phyloP scores from a whole-genome alignment of 2,797 vertebrate species.

The Petrocephalus schoutedeni region DNA sequence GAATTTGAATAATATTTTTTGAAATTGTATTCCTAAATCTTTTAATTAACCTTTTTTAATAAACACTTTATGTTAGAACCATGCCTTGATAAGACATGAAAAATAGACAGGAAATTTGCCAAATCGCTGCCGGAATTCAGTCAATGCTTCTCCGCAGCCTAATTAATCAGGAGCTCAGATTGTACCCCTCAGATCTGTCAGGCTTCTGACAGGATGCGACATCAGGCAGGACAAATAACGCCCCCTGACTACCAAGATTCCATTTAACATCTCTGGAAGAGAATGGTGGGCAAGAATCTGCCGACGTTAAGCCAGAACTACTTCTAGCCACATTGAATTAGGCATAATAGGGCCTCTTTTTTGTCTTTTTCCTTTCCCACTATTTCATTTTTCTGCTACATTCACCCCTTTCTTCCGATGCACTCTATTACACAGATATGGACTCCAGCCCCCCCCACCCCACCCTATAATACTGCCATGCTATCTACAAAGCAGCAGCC shows the following conservation, averaged over 20 bases:
- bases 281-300: background rate
- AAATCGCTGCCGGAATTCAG: background rate
- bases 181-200: background rate
- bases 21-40: background rate
- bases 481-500: slow-evolving; percentile 7
- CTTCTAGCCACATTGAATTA: background rate
- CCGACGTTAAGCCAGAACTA: background rate
- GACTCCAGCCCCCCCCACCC: background rate
- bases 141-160: background rate
- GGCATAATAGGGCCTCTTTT: background rate
- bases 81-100: background rate
- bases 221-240: background rate
- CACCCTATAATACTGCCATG: background rate
- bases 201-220: background rate
- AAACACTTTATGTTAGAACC: background rate
- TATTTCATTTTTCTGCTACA: slow-evolving; percentile 1
- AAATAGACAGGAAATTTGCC: background rate
- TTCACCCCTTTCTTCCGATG: background rate
- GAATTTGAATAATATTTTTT: background rate
- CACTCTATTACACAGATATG: background rate
- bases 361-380: background rate
- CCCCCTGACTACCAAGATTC: background rate
- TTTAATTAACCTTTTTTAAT: background rate
- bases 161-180: background rate
- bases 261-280: background rate